A percentile compares a stretch with the other conserved stretches of the same genome.
phyloP scores from a whole-genome alignment of 2,113 vertebrate species.

The Oryzias celebensis region DNA sequence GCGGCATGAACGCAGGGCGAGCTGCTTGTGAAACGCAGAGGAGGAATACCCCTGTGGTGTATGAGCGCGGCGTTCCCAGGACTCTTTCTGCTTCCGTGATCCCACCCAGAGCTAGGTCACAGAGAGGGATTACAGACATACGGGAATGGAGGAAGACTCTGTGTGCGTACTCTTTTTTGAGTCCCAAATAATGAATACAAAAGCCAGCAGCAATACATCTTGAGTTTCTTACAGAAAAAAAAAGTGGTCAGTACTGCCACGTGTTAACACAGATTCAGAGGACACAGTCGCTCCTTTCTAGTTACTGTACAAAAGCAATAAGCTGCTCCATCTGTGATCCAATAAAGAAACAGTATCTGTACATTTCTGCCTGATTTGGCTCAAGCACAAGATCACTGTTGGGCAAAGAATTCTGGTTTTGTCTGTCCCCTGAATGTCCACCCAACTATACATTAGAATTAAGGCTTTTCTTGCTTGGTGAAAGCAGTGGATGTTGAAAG shows the following conservation, averaged over 20 bases:
- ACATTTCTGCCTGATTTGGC: slow-evolving; percentile 3
- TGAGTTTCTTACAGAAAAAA: too few species aligned
- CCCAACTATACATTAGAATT: background rate
- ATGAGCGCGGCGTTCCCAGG: slow-evolving; percentile 51
- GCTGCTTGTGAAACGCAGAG: slow-evolving; percentile 55
- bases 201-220: too few species aligned
- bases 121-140: slow-evolving; percentile 14
- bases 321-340: slow-evolving; percentile 6
- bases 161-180: background rate
- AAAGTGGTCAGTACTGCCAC: too few species aligned
- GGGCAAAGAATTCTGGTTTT: slow-evolving; percentile 11
- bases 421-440: slow-evolving; percentile 9
- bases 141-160: background rate
- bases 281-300: slow-evolving; percentile 9
- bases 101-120: slow-evolving; percentile 25
- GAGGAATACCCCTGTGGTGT: slow-evolving; percentile 49
- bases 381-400: background rate
- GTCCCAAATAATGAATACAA: background rate
- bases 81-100: slow-evolving; percentile 37
- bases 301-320: slow-evolving; percentile 15
- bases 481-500: too few species aligned
- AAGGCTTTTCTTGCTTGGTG: background rate
- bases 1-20: slow-evolving; percentile 20
- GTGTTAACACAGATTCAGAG: background rate
- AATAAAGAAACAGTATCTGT: slow-evolving; percentile 8